Evolutionary conservation across 2,888 invertebrate species (phyloP).

Genomic region (Yponomeuta evonymella): DNA sequence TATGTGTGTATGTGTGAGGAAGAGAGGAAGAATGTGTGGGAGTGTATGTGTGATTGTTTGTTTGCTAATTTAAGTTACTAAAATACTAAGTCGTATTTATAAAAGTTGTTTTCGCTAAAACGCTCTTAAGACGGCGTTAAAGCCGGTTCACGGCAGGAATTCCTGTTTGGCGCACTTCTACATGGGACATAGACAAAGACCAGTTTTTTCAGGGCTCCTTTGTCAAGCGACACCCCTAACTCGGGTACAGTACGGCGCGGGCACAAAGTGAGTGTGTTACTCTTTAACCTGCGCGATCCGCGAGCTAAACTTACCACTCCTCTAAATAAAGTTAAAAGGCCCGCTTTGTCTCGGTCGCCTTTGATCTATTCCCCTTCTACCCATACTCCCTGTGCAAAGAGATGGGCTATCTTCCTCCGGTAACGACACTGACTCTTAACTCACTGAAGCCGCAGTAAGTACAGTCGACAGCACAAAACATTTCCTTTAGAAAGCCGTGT

Average conservation of each 20-base stretch:
- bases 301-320: slow-evolving; percentile 76
- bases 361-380: slow-evolving; percentile 53
- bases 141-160: no score
- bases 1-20: no score
- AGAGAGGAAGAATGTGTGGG: no score
- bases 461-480: no score
- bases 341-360: slow-evolving; percentile 74
- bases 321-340: slow-evolving; percentile 77
- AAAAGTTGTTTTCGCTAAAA: no score
- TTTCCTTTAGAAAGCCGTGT: no score
- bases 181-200: no score
- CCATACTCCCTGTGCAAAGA: slow-evolving; percentile 16
- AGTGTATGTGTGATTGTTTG: no score
- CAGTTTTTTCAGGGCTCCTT: not conserved
- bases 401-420: not conserved
- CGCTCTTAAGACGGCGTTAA: no score
- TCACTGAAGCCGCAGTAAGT: not conserved
- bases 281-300: slow-evolving; percentile 76
- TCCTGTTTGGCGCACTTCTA: no score
- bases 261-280: slow-evolving; percentile 75
- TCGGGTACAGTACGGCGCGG: slow-evolving; percentile 18
- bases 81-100: no score
- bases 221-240: slow-evolving; percentile 19
- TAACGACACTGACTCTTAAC: not conserved
- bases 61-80: no score